Evolutionary conservation across 2,888 invertebrate genomes (phyloP).

Genomic region (Nomada lathburiana): DNA sequence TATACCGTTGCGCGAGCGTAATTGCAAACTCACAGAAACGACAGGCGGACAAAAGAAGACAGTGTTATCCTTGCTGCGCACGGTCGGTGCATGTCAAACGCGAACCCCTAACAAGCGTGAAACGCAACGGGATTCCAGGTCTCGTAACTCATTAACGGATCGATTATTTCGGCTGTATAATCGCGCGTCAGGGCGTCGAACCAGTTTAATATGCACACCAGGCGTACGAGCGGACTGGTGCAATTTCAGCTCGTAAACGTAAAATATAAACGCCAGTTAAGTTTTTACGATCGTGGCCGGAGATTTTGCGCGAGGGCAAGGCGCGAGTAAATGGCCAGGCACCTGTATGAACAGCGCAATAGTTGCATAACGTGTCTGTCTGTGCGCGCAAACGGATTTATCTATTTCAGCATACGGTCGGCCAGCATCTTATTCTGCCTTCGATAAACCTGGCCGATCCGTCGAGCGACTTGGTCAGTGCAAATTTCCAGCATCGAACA

Average conservation of each 20-base stretch:
- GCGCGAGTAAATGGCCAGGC: conserved; percentile 25
- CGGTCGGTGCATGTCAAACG: not conserved
- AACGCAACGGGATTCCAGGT: conserved; percentile 24
- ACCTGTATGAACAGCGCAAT: conserved; percentile 21
- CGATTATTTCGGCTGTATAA: conserved; percentile 48
- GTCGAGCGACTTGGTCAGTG: not conserved
- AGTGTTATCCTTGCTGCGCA: not conserved
- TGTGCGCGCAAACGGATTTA: conserved; percentile 26
- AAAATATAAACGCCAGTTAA: conserved; percentile 62
- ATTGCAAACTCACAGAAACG: not conserved
- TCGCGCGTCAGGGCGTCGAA: conserved; percentile 39
- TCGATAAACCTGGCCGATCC: conserved; percentile 1
- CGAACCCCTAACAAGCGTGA: conserved; percentile 30
- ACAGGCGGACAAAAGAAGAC: not conserved
- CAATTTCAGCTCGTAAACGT: conserved; percentile 63
- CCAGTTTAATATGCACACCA: conserved; percentile 49
- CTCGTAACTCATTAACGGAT: conserved; percentile 56
- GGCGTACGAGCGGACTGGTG: conserved; percentile 34
- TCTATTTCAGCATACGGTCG: conserved; percentile 18
- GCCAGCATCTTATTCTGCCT: conserved; percentile 18
- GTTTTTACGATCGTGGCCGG: conserved; percentile 54
- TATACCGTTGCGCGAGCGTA: not conserved
- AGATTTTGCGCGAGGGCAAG: conserved; percentile 33
- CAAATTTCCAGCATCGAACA: not conserved
- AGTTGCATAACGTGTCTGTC: conserved; percentile 30